phyloP scores from a whole-genome alignment of 1,140 invertebrate genomes.

The Amphibalanus amphitrite region DNA sequence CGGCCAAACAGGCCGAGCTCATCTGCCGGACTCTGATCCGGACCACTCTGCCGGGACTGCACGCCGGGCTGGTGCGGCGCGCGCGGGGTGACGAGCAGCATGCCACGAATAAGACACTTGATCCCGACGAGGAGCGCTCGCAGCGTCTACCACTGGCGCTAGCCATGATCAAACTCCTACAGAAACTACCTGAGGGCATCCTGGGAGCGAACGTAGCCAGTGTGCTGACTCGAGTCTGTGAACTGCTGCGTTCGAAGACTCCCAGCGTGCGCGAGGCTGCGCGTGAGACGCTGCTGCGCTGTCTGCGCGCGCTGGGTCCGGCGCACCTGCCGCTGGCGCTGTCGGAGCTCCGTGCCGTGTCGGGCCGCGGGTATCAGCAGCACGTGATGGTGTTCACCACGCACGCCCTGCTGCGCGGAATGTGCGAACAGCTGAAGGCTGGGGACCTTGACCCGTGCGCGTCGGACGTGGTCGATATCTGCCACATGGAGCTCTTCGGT shows the following conservation, averaged over 20 bases:
- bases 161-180: slow-evolving; percentile 36
- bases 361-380: slow-evolving; percentile 14
- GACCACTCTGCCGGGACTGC: not conserved
- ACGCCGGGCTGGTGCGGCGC: not conserved
- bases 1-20: not conserved
- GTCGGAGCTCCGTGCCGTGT: not conserved
- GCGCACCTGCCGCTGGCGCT: not conserved
- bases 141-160: slow-evolving; percentile 32
- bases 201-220: slow-evolving; percentile 16
- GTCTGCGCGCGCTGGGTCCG: not conserved
- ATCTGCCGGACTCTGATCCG: not conserved
- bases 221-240: not conserved
- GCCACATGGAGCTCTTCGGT: slow-evolving; percentile 34
- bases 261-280: not conserved
- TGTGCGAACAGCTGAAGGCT: slow-evolving; percentile 18
- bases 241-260: not conserved
- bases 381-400: slow-evolving; percentile 37
- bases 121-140: not conserved
- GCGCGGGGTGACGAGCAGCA: not conserved
- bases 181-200: slow-evolving; percentile 28
- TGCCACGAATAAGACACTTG: not conserved
- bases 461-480: slow-evolving; percentile 13
- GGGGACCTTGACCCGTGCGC: not conserved
- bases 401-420: slow-evolving; percentile 27
- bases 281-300: not conserved